Conservation (phyloP, 30 jellyfish, hydroid and myxozoan species). For the Sanderia malayensis region DNA sequence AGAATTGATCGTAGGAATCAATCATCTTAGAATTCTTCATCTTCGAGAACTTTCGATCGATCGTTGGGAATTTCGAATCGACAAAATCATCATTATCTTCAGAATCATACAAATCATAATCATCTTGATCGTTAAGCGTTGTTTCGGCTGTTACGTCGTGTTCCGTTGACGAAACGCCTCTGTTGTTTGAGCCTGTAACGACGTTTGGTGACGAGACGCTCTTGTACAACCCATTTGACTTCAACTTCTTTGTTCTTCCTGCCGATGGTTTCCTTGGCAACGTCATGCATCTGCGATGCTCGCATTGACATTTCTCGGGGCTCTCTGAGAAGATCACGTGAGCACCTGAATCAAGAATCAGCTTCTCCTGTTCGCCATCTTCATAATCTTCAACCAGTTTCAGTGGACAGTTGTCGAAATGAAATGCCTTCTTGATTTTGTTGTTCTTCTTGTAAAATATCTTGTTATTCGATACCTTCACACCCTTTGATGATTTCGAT, state of each 20-base stretch:
- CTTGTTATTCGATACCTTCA: conserved; percentile 29
- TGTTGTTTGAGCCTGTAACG: conserved; percentile 31
- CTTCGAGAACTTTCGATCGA: conserved; percentile 58
- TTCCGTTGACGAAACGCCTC: conserved; percentile 23
- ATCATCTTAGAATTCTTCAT: conserved; percentile 83
- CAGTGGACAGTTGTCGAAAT: conserved; percentile 70
- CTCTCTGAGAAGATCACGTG: conserved; percentile 64
- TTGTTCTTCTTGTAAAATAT: conserved; percentile 37
- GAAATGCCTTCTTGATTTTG: conserved; percentile 51
- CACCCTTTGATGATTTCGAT: conserved; percentile 10
- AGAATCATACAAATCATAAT: conserved; percentile 76
- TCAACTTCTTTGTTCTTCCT: conserved; percentile 41
- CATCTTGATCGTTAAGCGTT: conserved; percentile 76
- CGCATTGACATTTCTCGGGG: conserved; percentile 50
- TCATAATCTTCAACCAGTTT: conserved; percentile 40
- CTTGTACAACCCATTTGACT: conserved; percentile 62
- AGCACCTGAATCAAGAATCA: conserved; percentile 53
- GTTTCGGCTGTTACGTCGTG: conserved; percentile 60
- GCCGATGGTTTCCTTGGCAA: conserved; percentile 68
- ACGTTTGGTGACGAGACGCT: conserved; percentile 78
- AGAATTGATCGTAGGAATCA: conserved; percentile 96
- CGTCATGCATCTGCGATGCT: conserved; percentile 59
- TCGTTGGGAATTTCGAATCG: conserved; percentile 64
- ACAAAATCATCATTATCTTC: conserved; percentile 87
- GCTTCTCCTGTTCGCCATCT: conserved; percentile 23